Conservation (phyloP, 2,113 vertebrate genomes). For the Rhagologus leucostigma region DNA sequence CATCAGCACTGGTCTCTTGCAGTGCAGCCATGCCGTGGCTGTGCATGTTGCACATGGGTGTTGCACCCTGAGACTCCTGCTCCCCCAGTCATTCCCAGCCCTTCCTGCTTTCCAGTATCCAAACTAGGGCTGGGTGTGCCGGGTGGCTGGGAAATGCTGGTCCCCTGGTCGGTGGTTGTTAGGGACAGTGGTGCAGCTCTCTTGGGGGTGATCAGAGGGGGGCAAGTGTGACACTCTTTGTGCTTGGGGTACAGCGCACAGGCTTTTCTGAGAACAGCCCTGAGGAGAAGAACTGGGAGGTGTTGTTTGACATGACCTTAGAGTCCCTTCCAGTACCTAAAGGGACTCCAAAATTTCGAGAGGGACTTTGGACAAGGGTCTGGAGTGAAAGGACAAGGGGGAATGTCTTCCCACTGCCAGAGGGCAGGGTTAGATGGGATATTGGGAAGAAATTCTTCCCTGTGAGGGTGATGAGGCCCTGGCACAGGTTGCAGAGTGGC, state of each 20-base stretch:
- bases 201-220: neutral
- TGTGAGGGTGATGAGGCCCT: neutral
- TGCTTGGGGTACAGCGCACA: neutral
- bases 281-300: neutral
- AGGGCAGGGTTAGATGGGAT: neutral
- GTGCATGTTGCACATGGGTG: accelerated
- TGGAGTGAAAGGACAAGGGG: neutral
- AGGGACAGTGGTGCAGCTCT: neutral
- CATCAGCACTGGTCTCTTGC: neutral
- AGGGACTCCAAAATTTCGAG: neutral
- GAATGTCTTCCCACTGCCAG: neutral
- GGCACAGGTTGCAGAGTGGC: neutral
- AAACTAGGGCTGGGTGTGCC: accelerated
- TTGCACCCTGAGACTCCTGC: neutral
- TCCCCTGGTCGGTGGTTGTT: neutral
- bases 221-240: neutral
- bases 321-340: neutral
- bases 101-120: neutral
- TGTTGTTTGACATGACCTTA: neutral
- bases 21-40: accelerated
- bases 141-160: accelerated
- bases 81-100: neutral
- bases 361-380: neutral
- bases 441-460: neutral
- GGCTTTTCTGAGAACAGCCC: neutral